A percentile compares a stretch with the other conserved stretches of the same genome.
phyloP scores from a whole-genome alignment of 2,113 vertebrate genomes.

The Prinia subflava region DNA sequence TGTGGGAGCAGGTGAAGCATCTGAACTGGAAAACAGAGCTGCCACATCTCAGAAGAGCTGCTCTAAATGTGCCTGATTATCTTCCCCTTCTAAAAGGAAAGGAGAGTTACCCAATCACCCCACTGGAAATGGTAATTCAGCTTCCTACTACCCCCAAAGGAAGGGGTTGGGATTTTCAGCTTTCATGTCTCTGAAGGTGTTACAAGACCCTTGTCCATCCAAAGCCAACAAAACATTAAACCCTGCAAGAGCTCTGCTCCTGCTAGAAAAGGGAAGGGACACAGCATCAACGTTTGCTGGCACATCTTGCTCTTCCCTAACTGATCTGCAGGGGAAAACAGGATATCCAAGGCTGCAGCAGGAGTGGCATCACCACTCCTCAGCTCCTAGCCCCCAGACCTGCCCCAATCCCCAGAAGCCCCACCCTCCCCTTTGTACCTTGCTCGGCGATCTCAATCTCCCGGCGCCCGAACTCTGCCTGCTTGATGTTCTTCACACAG shows the following conservation, averaged over 20 bases:
- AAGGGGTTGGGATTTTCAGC: not conserved
- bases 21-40: not conserved
- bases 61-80: not conserved
- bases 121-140: not conserved
- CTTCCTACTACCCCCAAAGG: not conserved
- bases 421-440: slow-evolving; percentile 66
- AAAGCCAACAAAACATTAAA: not conserved
- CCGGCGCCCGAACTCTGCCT: slow-evolving; percentile 91
- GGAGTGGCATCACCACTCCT: not conserved
- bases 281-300: accelerated
- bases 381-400: not conserved
- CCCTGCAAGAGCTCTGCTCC: not conserved
- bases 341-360: not conserved
- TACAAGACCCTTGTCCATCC: not conserved
- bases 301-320: not conserved
- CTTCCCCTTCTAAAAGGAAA: not conserved
- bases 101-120: not conserved
- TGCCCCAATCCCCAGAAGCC: not conserved
- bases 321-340: accelerated
- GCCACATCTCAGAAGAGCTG: not conserved
- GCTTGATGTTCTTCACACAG: slow-evolving; percentile 97
- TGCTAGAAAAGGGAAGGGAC: not conserved
- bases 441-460: slow-evolving; percentile 96
- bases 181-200: not conserved
- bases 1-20: not conserved